A percentile compares a stretch with the other conserved stretches of the same genome.
Evolutionary conservation across 2,797 vertebrate species (phyloP).

Genomic region (Balearica regulorum): DNA sequence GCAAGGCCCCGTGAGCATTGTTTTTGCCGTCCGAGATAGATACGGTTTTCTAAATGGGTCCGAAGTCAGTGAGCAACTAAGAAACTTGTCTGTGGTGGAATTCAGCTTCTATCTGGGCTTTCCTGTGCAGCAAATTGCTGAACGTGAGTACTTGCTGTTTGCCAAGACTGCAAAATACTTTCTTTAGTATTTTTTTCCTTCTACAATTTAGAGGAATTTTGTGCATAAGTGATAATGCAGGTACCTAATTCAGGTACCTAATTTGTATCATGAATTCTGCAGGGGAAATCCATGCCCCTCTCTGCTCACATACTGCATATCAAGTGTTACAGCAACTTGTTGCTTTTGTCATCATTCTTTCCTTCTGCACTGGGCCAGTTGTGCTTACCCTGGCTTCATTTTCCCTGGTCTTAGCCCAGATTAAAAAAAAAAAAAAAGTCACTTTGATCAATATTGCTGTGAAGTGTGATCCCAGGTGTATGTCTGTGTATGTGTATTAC

Average conservation of each 20-base stretch:
- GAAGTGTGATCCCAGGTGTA: neutral
- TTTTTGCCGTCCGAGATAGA: slow-evolving; percentile 81
- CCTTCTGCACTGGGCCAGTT: neutral
- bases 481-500: neutral
- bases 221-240: neutral
- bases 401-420: neutral
- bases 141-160: slow-evolving; percentile 80
- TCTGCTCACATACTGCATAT: neutral
- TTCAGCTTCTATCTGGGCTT: slow-evolving; percentile 97
- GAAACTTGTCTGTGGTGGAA: slow-evolving; percentile 90
- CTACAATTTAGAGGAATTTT: neutral
- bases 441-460: neutral
- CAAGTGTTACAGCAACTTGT: neutral
- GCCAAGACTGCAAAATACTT: neutral
- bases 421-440: neutral
- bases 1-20: slow-evolving; percentile 85
- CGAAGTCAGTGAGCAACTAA: slow-evolving; percentile 86
- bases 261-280: neutral
- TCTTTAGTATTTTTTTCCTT: neutral
- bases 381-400: neutral
- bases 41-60: slow-evolving; percentile 84
- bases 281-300: neutral
- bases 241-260: neutral
- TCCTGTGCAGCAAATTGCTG: slow-evolving; percentile 89
- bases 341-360: neutral